Evolutionary conservation across 2,113 vertebrate species (phyloP).

Genomic region (Panurus biarmicus): DNA sequence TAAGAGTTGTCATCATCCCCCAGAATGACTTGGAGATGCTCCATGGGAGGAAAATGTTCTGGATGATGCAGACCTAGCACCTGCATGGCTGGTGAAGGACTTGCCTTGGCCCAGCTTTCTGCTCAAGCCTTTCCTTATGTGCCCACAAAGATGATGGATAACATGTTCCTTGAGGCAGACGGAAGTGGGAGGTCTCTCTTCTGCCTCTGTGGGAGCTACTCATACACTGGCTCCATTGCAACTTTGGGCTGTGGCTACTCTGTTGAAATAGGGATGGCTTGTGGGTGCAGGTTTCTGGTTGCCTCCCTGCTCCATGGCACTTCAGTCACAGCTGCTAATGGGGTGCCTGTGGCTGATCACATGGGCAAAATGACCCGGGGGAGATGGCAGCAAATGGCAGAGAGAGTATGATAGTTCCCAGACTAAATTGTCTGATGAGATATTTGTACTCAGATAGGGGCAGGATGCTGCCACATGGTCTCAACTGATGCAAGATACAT

Average conservation of each 20-base stretch:
- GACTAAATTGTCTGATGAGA: background rate
- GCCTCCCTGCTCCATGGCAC: background rate
- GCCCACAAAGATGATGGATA: background rate
- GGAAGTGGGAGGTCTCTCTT: background rate
- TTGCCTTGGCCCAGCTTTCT: background rate
- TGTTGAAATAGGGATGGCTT: background rate
- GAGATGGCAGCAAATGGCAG: background rate
- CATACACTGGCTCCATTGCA: background rate
- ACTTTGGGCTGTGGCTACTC: background rate
- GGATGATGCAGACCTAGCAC: background rate
- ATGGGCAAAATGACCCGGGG: background rate
- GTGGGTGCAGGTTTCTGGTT: background rate
- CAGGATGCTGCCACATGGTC: background rate
- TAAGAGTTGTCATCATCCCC: background rate
- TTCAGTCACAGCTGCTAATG: background rate
- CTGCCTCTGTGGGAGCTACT: background rate
- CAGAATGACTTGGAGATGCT: background rate
- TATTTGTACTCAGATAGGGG: background rate
- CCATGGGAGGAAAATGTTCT: background rate
- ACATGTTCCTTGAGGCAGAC: background rate
- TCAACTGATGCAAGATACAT: background rate
- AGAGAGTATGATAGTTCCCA: rapidly evolving
- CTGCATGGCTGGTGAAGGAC: background rate
- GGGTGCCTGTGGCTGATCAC: background rate
- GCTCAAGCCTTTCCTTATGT: rapidly evolving